Evolutionary conservation across 2,888 invertebrate species (phyloP), one percentile per base, ranked within the genome.

Genomic region (Epistrophe eligans): DNA sequence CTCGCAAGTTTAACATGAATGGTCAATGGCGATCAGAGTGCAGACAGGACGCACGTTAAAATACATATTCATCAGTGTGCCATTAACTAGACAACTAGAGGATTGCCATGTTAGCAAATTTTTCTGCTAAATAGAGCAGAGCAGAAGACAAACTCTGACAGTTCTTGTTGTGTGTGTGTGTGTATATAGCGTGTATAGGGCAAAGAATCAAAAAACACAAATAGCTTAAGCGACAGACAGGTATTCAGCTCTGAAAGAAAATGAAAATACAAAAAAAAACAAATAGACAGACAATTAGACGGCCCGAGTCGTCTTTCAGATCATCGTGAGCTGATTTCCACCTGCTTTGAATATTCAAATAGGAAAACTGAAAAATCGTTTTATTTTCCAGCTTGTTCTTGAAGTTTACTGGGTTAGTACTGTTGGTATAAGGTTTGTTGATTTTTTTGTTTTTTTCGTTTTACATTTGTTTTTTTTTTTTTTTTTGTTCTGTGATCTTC

Each of bases 211-310:
- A 67, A 62, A 73, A 45, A 57, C 64, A 32, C 52, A 84, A 66
- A 67, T 48, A 66, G 55, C 24, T 62, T 24, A 73, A 50, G 10
- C 71, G 17, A 66, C 64, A 83, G 77, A 73, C 73, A 77, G 52
- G 11, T 43, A 64, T 45, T 52, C 50, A 79, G 43, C 50, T 19
- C 50, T 38, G 24, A 62, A 38, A 15, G 35, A 17, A 67, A 66
- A 35, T 11, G 24, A 43, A 64, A 28, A 38, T 50, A 35, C 15
- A 67, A 81, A 76, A 80, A 66, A 84, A 40, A 19, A 48, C 79
- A 79, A 87, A 83, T 83, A 87, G 82, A 79, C 82, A 87, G 83
- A 87, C 82, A 87, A 87, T 87, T 87, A 87, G 82, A 87, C 87
- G 82, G 79, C 76, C 81, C 73, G 82, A 82, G 82, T 87, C 87